phyloP scores from a whole-genome alignment of 2,797 vertebrate genomes.

The Typhlichthys subterraneus region DNA sequence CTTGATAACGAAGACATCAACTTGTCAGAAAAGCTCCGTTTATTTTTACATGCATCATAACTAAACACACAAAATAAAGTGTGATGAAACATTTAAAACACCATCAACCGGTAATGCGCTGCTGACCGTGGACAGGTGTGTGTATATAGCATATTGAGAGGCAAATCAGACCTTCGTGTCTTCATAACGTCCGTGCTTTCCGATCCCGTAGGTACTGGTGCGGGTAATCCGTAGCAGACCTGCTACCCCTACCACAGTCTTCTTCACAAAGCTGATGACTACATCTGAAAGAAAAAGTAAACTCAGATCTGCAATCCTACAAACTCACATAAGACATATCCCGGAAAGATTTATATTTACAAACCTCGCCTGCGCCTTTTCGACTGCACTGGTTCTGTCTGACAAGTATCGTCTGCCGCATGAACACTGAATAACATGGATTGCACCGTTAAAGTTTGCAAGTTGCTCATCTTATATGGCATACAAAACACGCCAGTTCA shows the following conservation, averaged over 20 bases:
- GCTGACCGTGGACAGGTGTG: too few relatives aligned
- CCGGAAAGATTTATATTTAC: slow-evolving; percentile 1
- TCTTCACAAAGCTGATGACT: slow-evolving; percentile 77
- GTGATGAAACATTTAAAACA: too few relatives aligned
- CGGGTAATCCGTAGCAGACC: slow-evolving; percentile 63
- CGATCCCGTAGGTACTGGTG: slow-evolving; percentile 26
- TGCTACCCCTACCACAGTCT: slow-evolving; percentile 73
- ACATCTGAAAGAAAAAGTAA: slow-evolving; percentile 66
- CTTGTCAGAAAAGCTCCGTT: too few relatives aligned
- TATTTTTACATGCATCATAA: too few relatives aligned
- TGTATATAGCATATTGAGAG: neutral
- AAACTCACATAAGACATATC: neutral
- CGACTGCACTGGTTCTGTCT: slow-evolving; percentile 65
- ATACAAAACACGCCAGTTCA: neutral
- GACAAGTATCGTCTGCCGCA: slow-evolving; percentile 63
- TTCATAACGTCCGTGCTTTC: slow-evolving; percentile 40
- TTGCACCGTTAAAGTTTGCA: too few relatives aligned
- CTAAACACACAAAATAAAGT: too few relatives aligned
- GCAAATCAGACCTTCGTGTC: slow-evolving; percentile 52
- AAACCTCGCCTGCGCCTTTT: slow-evolving; percentile 77
- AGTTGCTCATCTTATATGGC: neutral
- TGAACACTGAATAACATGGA: slow-evolving; percentile 64
- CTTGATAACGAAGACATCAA: too few relatives aligned
- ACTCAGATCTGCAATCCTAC: neutral
- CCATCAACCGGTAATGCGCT: too few relatives aligned